Conservation (phyloP, 2,113 vertebrate species). For the Leptobrachium leishanense region DNA sequence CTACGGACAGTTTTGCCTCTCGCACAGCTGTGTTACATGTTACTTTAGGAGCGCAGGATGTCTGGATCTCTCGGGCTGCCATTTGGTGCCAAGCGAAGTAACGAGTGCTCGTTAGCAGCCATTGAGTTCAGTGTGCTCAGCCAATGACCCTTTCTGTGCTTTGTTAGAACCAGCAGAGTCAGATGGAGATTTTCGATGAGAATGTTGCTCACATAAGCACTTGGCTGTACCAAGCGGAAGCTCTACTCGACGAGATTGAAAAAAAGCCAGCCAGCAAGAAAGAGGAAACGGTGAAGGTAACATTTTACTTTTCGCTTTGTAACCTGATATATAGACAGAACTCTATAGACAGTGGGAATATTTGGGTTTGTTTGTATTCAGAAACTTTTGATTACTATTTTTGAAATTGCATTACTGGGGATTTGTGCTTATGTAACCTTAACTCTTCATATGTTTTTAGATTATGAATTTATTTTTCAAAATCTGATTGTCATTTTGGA, state of each 20-base stretch:
- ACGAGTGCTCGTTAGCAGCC: not conserved
- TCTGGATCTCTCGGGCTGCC: not conserved
- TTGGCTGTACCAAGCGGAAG: slow-evolving; percentile 96
- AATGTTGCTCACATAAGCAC: slow-evolving; percentile 97
- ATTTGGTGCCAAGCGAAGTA: slow-evolving; percentile 9
- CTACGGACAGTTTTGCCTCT: too few species aligned
- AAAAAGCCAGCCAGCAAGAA: slow-evolving; percentile 77
- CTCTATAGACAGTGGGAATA: too few species aligned
- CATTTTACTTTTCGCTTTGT: not conserved
- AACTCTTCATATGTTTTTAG: too few species aligned
- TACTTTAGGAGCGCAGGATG: not conserved
- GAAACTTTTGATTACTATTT: too few species aligned
- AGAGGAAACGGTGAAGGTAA: slow-evolving; percentile 86
- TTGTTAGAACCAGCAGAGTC: slow-evolving; percentile 85
- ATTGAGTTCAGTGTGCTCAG: not conserved
- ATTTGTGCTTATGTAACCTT: too few species aligned
- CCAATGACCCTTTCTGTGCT: not conserved
- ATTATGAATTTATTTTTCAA: too few species aligned
- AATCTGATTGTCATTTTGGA: too few species aligned
- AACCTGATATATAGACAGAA: not conserved
- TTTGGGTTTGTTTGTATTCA: too few species aligned
- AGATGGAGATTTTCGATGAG: slow-evolving; percentile 94
- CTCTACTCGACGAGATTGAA: slow-evolving; percentile 90
- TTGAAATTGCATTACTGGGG: too few species aligned
- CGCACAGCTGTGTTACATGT: too few species aligned